phyloP scores from a whole-genome alignment of 2,113 vertebrate species.

The Antennarius striatus region DNA sequence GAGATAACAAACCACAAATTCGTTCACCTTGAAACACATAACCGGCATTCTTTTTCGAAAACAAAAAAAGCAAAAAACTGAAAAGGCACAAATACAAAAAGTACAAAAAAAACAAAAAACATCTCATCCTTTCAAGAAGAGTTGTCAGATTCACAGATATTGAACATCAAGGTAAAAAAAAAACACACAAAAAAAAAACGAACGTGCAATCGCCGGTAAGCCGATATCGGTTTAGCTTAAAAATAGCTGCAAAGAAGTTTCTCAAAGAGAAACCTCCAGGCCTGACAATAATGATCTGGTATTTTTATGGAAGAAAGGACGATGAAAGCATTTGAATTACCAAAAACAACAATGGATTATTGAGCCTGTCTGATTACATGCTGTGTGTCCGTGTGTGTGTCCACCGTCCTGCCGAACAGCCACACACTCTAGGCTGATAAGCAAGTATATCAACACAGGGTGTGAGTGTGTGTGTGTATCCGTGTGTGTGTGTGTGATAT shows the following conservation, averaged over 20 bases:
- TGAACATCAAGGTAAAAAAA: conserved; percentile 8
- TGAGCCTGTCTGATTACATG: conserved; percentile 61
- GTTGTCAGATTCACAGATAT: conserved; percentile 18
- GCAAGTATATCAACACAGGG: neutral
- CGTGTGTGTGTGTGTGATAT: neutral
- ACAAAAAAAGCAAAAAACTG: neutral
- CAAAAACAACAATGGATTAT: conserved; percentile 66
- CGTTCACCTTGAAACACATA: too few species aligned
- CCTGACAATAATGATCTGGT: conserved; percentile 35
- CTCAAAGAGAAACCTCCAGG: conserved; percentile 26
- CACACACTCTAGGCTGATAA: neutral
- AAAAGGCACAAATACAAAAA: neutral
- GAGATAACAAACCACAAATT: too few species aligned
- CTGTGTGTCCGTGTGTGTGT: conserved; percentile 23
- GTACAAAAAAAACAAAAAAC: neutral
- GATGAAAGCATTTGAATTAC: conserved; percentile 47
- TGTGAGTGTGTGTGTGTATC: neutral
- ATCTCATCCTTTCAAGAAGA: conserved; percentile 6
- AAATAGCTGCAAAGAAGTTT: conserved; percentile 37
- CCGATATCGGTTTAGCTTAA: neutral
- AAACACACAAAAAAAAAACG: neutral
- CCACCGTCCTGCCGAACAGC: neutral
- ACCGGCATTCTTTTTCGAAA: neutral
- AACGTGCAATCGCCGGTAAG: too few species aligned
- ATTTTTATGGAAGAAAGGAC: conserved; percentile 41